A percentile compares a stretch with the other conserved stretches of the same genome.
Conservation (phyloP, 2,797 vertebrate genomes). For the Syngnathus acus region DNA sequence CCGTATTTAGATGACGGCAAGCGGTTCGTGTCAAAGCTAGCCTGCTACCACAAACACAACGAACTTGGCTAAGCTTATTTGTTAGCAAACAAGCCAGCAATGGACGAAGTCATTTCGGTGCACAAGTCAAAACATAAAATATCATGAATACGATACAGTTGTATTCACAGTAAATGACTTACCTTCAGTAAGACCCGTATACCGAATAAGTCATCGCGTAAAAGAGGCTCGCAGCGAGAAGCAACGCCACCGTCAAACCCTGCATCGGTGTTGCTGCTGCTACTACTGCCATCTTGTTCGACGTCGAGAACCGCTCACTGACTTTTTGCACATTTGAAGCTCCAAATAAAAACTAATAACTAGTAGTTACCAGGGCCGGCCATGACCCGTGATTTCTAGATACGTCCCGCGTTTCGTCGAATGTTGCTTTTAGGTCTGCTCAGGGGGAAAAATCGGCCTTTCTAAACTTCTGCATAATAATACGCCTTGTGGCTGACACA, state of each 20-base stretch:
- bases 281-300: slow-evolving; percentile 68
- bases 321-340: slow-evolving; percentile 61
- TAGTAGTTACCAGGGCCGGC: slow-evolving; percentile 8
- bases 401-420: slow-evolving; percentile 4
- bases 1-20: neutral
- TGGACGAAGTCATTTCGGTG: slow-evolving; percentile 17
- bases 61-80: slow-evolving; percentile 42
- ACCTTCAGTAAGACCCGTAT: slow-evolving; percentile 56
- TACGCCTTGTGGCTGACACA: slow-evolving; percentile 33
- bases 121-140: neutral
- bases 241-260: slow-evolving; percentile 38
- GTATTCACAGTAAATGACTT: neutral
- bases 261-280: slow-evolving; percentile 35
- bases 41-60: slow-evolving; percentile 9
- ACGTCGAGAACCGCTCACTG: slow-evolving; percentile 49
- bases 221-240: slow-evolving; percentile 34
- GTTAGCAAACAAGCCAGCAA: slow-evolving; percentile 53
- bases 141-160: neutral
- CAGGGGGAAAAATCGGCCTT: slow-evolving; percentile 28
- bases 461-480: slow-evolving; percentile 59
- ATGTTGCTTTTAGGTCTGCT: slow-evolving; percentile 14
- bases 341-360: slow-evolving; percentile 21
- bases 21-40: neutral
- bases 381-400: slow-evolving; percentile 23
- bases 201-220: slow-evolving; percentile 30